These are phyloP conservation scores for Anolis carolinensis DNA, from an alignment of 2,113 vertebrate species.

Conservation along the genomic window DNA sequence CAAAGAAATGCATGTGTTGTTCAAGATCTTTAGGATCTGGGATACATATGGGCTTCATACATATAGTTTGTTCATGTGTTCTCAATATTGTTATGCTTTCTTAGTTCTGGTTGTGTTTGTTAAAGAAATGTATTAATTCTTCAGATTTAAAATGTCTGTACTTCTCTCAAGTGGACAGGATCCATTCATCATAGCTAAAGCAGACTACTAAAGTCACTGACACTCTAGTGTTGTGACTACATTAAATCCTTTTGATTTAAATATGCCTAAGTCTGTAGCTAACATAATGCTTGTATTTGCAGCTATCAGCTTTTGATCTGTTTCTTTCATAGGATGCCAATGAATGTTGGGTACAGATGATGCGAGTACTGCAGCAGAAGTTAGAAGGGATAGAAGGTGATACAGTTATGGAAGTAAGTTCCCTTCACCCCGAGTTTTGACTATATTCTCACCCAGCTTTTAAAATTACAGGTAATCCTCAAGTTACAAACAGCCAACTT, in stretches of 20 bases:
- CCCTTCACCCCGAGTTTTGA: background rate
- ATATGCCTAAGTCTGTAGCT: no score
- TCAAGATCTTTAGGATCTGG: background rate
- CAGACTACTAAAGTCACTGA: no score
- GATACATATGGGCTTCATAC: background rate
- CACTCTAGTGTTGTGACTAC: no score
- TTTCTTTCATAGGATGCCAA: constrained; percentile 89
- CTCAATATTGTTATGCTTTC: background rate
- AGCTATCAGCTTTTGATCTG: background rate
- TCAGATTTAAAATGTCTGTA: background rate
- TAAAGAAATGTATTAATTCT: no score
- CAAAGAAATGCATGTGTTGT: background rate
- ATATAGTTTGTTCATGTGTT: background rate
- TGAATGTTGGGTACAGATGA: constrained; percentile 97
- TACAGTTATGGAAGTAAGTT: constrained; percentile 88
- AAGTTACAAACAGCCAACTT: no score
- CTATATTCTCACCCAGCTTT: no score
- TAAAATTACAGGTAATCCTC: no score
- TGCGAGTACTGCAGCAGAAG: constrained; percentile 97
- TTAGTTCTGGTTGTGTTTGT: background rate
- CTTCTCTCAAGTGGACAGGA: background rate
- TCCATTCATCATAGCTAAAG: no score
- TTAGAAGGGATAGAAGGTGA: constrained; percentile 89
- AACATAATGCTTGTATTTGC: background rate
- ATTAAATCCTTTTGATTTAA: no score